Conservation (phyloP, 2,888 invertebrate genomes). For the Elmis aenea region DNA sequence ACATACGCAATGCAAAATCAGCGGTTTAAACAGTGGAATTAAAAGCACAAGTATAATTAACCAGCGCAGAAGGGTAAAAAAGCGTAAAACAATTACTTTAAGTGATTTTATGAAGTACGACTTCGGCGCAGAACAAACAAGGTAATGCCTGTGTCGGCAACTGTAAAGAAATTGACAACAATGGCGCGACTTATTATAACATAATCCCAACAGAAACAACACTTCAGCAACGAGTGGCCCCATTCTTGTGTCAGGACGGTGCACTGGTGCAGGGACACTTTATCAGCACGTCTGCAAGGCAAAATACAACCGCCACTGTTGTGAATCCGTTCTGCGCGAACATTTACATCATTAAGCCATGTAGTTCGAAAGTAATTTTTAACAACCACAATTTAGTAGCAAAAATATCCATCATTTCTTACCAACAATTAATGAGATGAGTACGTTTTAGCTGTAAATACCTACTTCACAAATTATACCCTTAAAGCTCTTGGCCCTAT, state of each 20-base stretch:
- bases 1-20: too few species aligned
- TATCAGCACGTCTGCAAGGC: slow-evolving; percentile 5
- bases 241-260: slow-evolving; percentile 14
- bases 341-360: too few species aligned
- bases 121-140: slow-evolving; percentile 7
- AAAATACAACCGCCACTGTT: slow-evolving; percentile 6
- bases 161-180: slow-evolving; percentile 11
- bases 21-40: too few species aligned
- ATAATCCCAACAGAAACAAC: slow-evolving; percentile 10
- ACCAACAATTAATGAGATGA: too few species aligned
- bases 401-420: too few species aligned
- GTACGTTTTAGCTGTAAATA: too few species aligned
- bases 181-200: slow-evolving; percentile 11
- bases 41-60: slow-evolving; percentile 5
- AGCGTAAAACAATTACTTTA: slow-evolving; percentile 9
- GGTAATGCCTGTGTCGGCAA: slow-evolving; percentile 14
- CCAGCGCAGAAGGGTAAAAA: not conserved
- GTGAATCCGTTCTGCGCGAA: too few species aligned
- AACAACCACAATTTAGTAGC: too few species aligned
- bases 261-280: slow-evolving; percentile 11
- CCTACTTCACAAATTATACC: too few species aligned
- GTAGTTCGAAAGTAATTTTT: too few species aligned
- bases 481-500: too few species aligned
- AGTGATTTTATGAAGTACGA: slow-evolving; percentile 7
- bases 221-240: slow-evolving; percentile 10